phyloP scores from a whole-genome alignment of 2,888 invertebrate species.

The Caenorhabditis sp. region DNA sequence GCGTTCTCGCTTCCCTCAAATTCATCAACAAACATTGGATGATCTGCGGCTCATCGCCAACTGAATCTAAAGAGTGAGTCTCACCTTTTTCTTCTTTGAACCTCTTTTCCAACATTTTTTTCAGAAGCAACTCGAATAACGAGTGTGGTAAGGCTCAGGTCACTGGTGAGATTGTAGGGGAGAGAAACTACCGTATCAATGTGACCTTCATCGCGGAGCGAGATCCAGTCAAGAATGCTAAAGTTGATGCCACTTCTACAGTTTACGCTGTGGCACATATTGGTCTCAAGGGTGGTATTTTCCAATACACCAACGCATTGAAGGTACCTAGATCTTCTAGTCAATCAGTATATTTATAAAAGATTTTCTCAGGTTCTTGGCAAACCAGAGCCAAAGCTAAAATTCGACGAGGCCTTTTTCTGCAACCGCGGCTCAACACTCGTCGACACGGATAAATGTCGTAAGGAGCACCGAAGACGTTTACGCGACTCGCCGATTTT shows the following conservation, averaged over 20 bases:
- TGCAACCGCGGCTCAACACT: conserved; percentile 64
- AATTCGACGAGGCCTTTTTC: conserved; percentile 69
- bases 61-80: conserved; percentile 33
- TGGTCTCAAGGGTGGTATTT: conserved; percentile 69
- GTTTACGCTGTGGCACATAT: conserved; percentile 69
- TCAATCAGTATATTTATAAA: neutral
- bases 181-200: conserved; percentile 63
- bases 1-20: conserved; percentile 63
- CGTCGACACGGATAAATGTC: conserved; percentile 54
- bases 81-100: conserved; percentile 13
- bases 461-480: conserved; percentile 47
- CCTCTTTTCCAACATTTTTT: neutral
- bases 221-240: conserved; percentile 68
- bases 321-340: too few relatives aligned
- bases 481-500: conserved; percentile 41
- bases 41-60: conserved; percentile 54
- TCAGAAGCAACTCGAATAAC: conserved; percentile 10
- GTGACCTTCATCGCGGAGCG: conserved; percentile 69
- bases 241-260: conserved; percentile 69
- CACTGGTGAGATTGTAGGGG: conserved; percentile 63
- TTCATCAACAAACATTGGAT: conserved; percentile 70
- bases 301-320: conserved; percentile 69
- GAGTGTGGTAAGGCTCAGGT: conserved; percentile 70
- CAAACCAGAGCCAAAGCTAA: conserved; percentile 60
- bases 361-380: conserved; percentile 50